Evolutionary conservation across 2,797 vertebrate genomes (phyloP).

Genomic region (Myotis planiceps): DNA sequence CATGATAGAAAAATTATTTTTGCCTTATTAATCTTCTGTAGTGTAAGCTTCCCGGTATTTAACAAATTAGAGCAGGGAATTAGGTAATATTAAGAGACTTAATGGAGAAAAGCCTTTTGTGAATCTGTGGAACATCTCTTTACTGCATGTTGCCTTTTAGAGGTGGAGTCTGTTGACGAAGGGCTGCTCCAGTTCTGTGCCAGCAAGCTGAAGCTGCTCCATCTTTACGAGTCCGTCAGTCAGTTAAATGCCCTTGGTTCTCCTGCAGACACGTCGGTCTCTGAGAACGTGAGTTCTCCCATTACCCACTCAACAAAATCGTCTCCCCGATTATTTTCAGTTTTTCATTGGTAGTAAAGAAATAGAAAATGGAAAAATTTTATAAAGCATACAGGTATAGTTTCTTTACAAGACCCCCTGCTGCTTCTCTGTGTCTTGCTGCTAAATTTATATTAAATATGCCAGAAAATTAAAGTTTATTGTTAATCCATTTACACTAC

Average conservation of each 20-base stretch:
- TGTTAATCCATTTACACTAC: neutral
- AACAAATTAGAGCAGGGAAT: neutral
- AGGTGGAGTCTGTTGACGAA: constrained; percentile 92
- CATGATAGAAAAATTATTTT: neutral
- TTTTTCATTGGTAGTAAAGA: neutral
- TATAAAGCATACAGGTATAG: neutral
- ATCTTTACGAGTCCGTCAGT: constrained; percentile 93
- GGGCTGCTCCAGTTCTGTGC: constrained; percentile 93
- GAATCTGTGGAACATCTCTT: neutral
- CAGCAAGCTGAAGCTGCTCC: constrained; percentile 92
- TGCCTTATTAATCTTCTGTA: neutral
- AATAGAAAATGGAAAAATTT: neutral
- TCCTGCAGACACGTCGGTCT: constrained; percentile 72
- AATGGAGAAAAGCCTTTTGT: neutral
- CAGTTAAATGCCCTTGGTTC: constrained; percentile 87
- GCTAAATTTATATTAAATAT: constrained; percentile 19
- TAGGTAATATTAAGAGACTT: neutral
- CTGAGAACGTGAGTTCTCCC: constrained; percentile 86
- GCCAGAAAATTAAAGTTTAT: neutral
- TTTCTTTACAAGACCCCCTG: neutral
- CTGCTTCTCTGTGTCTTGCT: neutral
- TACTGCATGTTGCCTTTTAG: constrained; percentile 81
- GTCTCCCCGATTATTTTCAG: neutral
- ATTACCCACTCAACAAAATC: neutral
- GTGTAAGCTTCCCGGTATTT: neutral